Evolutionary conservation across 2,113 vertebrate genomes (phyloP), one percentile per base, ranked within the genome.

Genomic region (Cathartes aura): DNA sequence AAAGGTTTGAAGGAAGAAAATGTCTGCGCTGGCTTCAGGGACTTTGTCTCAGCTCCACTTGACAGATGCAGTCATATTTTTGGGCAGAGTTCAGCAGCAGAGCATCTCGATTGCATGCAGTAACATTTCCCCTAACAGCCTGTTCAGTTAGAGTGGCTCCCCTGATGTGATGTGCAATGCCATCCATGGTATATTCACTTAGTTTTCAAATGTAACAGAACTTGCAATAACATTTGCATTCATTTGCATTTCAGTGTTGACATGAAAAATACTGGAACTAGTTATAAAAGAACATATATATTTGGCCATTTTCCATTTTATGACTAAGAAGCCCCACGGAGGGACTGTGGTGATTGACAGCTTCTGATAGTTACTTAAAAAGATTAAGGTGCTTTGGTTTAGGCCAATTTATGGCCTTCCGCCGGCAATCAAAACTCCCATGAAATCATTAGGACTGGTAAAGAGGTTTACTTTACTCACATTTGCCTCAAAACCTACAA

Each of bases 171-270:
- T 0, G 0, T 62, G 24, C 53, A 60, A 11, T 70, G 62, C 21
- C 71, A 86, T 53, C 34, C 67, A 26, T 38, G 27, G 40, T 36
- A 68, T 50, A 70, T 50, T 85, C 11, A 87, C 20, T 72, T 80
- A 80, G 71, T 78, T 95, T 93, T 86, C 42, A 83, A 73, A 66
- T 48, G 24, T 59, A 75, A 38, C 56, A 85, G 64, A 76, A 78
- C 12, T 92, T 87, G 60, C 42, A 76, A 38, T 80, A 76, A 50
- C 4, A 73, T 90, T 92, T 89, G 40, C 63, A 73, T 91, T 86
- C 58, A 86, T 96, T 96, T 86, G 15, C 42, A 93, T 90, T 92
- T 80, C 50, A 42, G 12, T 87, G n/a, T 42, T 95, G 75, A 64
- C 16, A 24, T 75, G 42, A 85, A 90, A 95, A 94, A 75, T 71